A percentile compares a stretch with the other conserved stretches of the same genome.
These are phyloP conservation scores for Sylvia borin DNA, from an alignment of 2,797 vertebrate genomes.

Conservation along the genomic window DNA sequence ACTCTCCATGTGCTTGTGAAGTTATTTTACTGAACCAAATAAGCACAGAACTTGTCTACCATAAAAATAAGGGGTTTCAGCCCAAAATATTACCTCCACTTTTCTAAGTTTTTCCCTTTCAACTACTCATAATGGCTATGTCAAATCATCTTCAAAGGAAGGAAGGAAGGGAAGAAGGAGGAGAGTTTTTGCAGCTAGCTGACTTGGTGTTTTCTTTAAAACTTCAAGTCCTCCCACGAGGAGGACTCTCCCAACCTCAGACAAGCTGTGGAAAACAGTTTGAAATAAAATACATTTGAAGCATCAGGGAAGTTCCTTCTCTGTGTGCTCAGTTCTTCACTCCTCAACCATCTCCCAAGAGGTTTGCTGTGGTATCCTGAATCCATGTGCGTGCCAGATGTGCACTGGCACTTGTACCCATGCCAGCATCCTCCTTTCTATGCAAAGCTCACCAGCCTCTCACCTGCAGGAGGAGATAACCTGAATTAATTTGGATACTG, in stretches of 20 bases:
- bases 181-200: neutral
- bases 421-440: neutral
- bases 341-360: neutral
- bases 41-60: neutral
- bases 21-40: neutral
- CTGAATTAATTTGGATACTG: slow-evolving; percentile 28
- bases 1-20: neutral
- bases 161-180: neutral
- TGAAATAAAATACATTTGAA: neutral
- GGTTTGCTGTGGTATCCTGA: neutral
- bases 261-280: neutral
- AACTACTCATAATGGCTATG: neutral
- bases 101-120: neutral
- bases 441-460: neutral
- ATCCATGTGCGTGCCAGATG: neutral
- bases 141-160: neutral
- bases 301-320: neutral
- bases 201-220: neutral
- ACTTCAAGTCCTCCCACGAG: neutral
- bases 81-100: neutral
- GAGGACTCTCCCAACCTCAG: neutral
- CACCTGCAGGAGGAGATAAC: neutral
- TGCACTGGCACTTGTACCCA: neutral
- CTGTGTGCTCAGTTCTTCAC: neutral
- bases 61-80: neutral